Percentiles rank a stretch among this genome's conserved stretches.
Conservation (phyloP, 2,888 invertebrate species). For the Bellardia bayeri region DNA sequence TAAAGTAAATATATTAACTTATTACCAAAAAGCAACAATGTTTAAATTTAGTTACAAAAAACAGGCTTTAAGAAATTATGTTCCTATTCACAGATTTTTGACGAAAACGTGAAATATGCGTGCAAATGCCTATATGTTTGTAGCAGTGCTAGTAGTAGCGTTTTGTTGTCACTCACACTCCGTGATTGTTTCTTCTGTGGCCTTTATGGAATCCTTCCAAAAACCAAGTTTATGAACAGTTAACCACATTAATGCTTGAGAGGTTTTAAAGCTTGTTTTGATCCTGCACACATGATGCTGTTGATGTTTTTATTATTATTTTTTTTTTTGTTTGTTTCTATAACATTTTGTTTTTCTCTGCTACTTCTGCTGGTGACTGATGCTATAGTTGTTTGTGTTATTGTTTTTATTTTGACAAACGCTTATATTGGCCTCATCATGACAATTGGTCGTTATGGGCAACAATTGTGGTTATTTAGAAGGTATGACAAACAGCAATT, state of each 20-base stretch:
- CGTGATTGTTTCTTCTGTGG: background rate
- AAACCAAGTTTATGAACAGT: slow-evolving; percentile 56
- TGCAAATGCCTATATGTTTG: background rate
- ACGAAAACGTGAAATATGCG: background rate
- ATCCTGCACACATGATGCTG: slow-evolving; percentile 44
- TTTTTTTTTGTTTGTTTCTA: background rate
- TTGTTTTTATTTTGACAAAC: slow-evolving; percentile 54
- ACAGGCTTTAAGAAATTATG: no score
- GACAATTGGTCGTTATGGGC: slow-evolving; percentile 64
- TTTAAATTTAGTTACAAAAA: no score
- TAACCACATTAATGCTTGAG: slow-evolving; percentile 61
- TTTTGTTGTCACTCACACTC: background rate
- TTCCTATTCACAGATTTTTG: no score
- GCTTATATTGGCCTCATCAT: slow-evolving; percentile 54
- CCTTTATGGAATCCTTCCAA: background rate
- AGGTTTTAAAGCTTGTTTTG: slow-evolving; percentile 60
- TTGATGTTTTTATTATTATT: slow-evolving; percentile 42
- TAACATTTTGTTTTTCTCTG: background rate
- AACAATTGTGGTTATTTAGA: slow-evolving; percentile 61
- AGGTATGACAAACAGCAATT: slow-evolving; percentile 52
- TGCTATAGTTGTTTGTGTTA: slow-evolving; percentile 20
- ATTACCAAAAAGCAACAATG: no score
- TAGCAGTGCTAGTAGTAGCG: no score
- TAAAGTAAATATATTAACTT: no score
- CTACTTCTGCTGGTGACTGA: background rate